phyloP scores from a whole-genome alignment of 2,113 vertebrate species.

The Nothoprocta perdicaria region DNA sequence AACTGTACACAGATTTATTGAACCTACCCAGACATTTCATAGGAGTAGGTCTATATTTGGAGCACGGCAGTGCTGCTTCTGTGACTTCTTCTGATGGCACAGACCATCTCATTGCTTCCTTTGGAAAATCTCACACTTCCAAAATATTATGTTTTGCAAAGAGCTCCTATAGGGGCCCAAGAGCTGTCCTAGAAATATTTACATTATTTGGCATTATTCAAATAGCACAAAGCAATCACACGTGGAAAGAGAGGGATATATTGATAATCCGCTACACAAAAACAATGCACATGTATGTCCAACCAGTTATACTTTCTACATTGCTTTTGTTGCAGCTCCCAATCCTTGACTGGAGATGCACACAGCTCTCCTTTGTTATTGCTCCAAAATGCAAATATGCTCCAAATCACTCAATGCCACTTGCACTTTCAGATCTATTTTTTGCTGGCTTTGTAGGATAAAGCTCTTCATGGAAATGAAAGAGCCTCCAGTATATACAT shows the following conservation, averaged over 20 bases:
- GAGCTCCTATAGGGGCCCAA: neutral
- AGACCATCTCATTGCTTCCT: neutral
- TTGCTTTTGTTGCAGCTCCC: neutral
- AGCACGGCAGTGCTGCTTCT: neutral
- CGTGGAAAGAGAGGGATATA: neutral
- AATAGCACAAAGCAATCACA: neutral
- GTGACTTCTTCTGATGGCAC: neutral
- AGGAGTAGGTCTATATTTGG: neutral
- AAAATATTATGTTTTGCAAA: neutral
- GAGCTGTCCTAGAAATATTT: neutral
- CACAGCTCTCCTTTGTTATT: neutral
- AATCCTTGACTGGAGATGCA: neutral
- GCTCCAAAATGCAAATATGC: neutral
- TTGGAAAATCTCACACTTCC: neutral
- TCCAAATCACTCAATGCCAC: neutral
- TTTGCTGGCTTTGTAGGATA: constrained; percentile 5
- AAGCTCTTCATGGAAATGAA: constrained; percentile 4
- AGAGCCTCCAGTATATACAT: neutral
- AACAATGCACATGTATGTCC: accelerated
- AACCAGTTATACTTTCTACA: neutral
- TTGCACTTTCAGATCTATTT: constrained; percentile 10
- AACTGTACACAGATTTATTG: neutral
- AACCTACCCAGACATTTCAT: neutral
- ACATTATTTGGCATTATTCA: neutral
- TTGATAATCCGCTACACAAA: neutral